Evolutionary conservation across 2,888 invertebrate genomes (phyloP).

Genomic region (Drosophila mercatorum): DNA sequence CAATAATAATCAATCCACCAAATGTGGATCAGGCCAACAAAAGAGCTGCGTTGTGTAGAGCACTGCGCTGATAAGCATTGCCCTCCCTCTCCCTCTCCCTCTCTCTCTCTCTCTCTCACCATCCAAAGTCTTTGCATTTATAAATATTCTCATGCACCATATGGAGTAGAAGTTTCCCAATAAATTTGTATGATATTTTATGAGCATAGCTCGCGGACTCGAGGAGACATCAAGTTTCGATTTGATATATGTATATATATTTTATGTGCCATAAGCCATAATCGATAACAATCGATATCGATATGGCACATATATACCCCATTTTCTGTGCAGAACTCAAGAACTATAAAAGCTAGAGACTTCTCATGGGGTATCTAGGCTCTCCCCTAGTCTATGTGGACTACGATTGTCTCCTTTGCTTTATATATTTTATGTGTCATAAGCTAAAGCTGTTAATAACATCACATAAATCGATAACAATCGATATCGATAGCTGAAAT

Average conservation of each 20-base stretch:
- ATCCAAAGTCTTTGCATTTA: slow-evolving; percentile 1
- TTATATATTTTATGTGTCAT: not conserved
- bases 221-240: not conserved
- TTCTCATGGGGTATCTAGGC: not conserved
- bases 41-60: slow-evolving; percentile 5
- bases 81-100: slow-evolving; percentile 13
- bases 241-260: not conserved
- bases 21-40: slow-evolving; percentile 11
- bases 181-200: not conserved
- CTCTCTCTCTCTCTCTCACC: slow-evolving; percentile 31
- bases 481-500: not conserved
- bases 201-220: not conserved
- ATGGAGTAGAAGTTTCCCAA: not conserved
- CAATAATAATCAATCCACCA: slow-evolving; percentile 51
- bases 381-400: not conserved
- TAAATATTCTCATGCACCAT: not conserved
- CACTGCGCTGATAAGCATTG: slow-evolving; percentile 35
- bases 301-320: not conserved
- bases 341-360: not conserved
- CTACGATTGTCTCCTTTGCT: too few species aligned
- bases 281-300: not conserved
- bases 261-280: not conserved
- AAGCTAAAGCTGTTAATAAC: not conserved
- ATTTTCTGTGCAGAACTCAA: not conserved
- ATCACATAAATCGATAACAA: not conserved